Conservation (phyloP, 2,888 invertebrate genomes). For the Tenthredo amoena region DNA sequence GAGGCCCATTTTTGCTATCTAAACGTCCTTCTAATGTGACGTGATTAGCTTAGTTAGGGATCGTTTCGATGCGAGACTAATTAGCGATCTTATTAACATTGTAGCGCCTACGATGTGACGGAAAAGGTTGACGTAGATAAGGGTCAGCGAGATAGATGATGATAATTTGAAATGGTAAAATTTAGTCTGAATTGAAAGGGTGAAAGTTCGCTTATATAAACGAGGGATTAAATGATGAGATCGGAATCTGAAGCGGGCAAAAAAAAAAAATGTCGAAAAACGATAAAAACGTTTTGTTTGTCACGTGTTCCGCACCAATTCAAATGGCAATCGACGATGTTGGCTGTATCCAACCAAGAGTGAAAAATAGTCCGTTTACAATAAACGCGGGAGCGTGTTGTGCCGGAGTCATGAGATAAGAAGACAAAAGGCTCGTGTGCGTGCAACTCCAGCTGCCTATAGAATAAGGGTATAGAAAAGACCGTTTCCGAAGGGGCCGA, state of each 20-base stretch:
- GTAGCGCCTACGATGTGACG: not conserved
- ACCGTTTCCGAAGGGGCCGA: slow-evolving; percentile 6
- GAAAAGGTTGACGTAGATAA: slow-evolving; percentile 1
- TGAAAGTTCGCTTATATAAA: not conserved
- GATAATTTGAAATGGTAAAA: not conserved
- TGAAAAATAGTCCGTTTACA: slow-evolving; percentile 11
- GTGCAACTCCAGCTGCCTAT: slow-evolving; percentile 16
- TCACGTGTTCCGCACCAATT: slow-evolving; percentile 28
- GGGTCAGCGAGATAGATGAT: not conserved
- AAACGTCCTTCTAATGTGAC: not conserved
- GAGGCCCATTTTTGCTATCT: not conserved
- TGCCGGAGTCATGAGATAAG: slow-evolving; percentile 43
- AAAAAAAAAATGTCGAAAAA: not conserved
- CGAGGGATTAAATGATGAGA: not conserved
- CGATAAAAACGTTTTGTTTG: slow-evolving; percentile 26
- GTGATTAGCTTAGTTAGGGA: slow-evolving; percentile 31
- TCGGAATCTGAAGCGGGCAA: not conserved
- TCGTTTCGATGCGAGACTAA: not conserved
- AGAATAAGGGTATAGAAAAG: slow-evolving; percentile 31
- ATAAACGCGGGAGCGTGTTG: slow-evolving; percentile 33
- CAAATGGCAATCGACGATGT: not conserved
- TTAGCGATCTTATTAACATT: slow-evolving; percentile 21
- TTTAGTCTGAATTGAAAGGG: not conserved
- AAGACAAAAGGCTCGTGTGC: slow-evolving; percentile 39
- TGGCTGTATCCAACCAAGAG: not conserved